These are phyloP conservation scores for Loripinus fragilis DNA, from an alignment of 2,888 invertebrate genomes.

Conservation along the genomic window DNA sequence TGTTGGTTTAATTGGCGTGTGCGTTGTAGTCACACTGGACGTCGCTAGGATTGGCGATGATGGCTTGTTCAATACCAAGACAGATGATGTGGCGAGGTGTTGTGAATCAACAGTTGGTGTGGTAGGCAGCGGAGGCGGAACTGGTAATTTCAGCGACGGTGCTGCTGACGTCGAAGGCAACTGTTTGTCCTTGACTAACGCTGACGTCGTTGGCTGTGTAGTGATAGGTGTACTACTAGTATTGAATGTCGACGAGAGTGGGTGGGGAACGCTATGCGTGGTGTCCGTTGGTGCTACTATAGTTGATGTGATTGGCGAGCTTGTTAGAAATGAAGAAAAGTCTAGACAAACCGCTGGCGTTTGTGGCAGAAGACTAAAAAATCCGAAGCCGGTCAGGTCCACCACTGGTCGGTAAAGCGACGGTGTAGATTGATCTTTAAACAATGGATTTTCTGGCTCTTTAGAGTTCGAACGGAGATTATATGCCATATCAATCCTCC, in stretches of 20 bases:
- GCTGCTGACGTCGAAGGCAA: background rate
- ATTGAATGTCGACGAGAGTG: too few species aligned
- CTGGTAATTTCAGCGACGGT: background rate
- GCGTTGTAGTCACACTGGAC: background rate
- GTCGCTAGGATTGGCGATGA: background rate
- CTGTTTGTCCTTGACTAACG: background rate
- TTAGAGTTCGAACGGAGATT: background rate
- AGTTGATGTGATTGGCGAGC: background rate
- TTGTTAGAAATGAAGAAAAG: background rate
- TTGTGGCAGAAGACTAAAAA: background rate
- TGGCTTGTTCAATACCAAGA: too few species aligned
- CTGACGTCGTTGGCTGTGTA: background rate
- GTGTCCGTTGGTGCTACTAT: too few species aligned
- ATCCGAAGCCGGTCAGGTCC: background rate
- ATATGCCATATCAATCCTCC: background rate
- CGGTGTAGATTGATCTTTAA: background rate
- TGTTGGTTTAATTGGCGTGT: background rate
- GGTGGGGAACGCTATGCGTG: too few species aligned
- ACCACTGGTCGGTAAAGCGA: background rate
- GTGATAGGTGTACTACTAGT: background rate
- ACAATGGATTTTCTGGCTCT: background rate
- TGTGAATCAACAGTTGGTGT: background rate
- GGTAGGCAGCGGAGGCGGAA: background rate
- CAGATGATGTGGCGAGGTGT: background rate
- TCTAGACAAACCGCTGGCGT: background rate